Conservation (phyloP, 1,140 invertebrate genomes). For the Cydia fagiglandana region DNA sequence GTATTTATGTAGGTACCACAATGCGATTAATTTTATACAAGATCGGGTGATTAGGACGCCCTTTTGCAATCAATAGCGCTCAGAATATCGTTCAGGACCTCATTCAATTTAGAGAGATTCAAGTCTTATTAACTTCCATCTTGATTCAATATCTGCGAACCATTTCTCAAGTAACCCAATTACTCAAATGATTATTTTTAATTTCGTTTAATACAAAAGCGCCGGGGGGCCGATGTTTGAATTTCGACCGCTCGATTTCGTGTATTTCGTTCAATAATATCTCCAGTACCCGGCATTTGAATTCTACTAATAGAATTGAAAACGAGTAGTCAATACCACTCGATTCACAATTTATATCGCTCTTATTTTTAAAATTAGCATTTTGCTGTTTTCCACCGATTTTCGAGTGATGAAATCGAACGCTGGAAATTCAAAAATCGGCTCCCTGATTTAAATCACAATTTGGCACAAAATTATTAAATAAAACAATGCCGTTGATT, state of each 20-base stretch:
- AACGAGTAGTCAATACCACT: no score
- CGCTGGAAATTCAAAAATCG: no score
- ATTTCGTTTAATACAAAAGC: not conserved
- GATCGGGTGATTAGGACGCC: slow-evolving; percentile 1
- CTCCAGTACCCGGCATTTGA: no score
- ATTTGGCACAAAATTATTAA: not conserved
- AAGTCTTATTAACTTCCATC: slow-evolving; percentile 12
- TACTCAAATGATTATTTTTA: slow-evolving; percentile 18
- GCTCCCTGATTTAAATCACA: not conserved
- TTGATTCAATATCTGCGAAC: not conserved
- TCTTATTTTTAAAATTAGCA: no score
- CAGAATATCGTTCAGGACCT: not conserved
- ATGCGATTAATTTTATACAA: not conserved
- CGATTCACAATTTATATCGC: no score
- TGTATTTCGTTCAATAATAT: no score
- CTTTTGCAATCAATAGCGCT: not conserved
- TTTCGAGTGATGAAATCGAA: no score
- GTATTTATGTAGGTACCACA: not conserved
- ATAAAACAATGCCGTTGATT: slow-evolving; percentile 4
- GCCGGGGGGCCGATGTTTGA: no score
- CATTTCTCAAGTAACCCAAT: slow-evolving; percentile 20
- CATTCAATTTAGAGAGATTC: slow-evolving; percentile 15
- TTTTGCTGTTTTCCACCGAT: no score
- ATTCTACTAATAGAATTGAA: no score
- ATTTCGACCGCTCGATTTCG: no score